Base-by-base conservation (phyloP, 1,140 invertebrate species). In the Pseudomyrmex cubaensis region DNA sequence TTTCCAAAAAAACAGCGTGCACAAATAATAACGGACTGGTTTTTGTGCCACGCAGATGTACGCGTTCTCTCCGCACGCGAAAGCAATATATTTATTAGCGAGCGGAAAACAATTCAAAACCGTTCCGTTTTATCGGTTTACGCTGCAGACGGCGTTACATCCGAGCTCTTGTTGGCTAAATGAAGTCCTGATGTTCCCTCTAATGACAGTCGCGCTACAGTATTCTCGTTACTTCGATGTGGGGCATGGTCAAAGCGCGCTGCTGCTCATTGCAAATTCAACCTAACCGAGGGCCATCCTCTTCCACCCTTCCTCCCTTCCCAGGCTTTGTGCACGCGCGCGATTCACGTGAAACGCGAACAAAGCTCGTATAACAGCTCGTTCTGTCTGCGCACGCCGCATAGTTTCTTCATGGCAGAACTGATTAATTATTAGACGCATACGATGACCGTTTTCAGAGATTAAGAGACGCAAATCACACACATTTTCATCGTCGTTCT, bases 361-460 rank as follows among this genome's bases (percentile, higher is more conserved):
- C 70, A 78, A 70, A 78, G 76, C 76, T 63, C 25, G 25, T 35
- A 10, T 63, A 63, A 63, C 61, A 63, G 61, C 25, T 78, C 44
- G 54, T 57, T 77, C 54, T 64, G 73, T 7, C 17, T 17, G 52
- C 5, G 46, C 44, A 57, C 20, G 3, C 54, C 57, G 76, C 35
- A 35, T 35, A 35, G 35, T 35, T 69, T 78, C 76, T 78, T 78
- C 66, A 35, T 57, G 54, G 63, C 20, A 70, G 57, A 78, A 54
- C 52, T 54, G 76, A 80, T 80, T 80, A 80, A 80, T 80, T 70
- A 80, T 80, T 70, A 80, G 72, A 70, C 56, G 54, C 52, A 4
- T 44, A 22, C 15, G 63, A 80, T 70, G 76, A 80, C 76, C 48
- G 17, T 50, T 76, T 35, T 20, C 13, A 44, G 10, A 57, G 76